Base-by-base conservation (phyloP, 2,113 vertebrate genomes). In the Myrmecobius fasciatus region DNA sequence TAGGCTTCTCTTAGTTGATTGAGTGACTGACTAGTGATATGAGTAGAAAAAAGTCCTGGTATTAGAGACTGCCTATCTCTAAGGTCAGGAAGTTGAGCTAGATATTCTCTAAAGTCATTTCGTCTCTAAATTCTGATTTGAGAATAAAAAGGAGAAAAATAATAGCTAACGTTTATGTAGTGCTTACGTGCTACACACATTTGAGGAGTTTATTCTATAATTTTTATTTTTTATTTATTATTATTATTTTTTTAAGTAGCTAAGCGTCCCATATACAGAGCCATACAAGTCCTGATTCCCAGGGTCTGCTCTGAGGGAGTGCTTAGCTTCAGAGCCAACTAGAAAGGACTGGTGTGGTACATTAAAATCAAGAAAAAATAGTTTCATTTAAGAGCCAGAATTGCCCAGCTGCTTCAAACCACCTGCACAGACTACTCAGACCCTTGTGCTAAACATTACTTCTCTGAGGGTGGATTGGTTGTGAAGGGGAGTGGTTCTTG, bases 341-440 rank as follows among this genome's bases (percentile, higher is more conserved):
- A 75, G 47, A 90, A 93, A 52, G 90, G 90, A 43, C 67, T 24
- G n/a, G n/a, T 43, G 4, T 43, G n/a, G 67, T 83, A 83, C 67
- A 83, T 43, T n/a, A 43, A 83, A 83, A 43, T 20, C 67, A 83
- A 83, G 67, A 83, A 43, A 83, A 20, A n/a, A 75, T 67, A 67
- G 60, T 67, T 75, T 75, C 31, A 75, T 75, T 75, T 75, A 75
- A 75, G 17, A 1, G 14, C 5, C 67, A 7, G 67, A n/a, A 36
- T 54, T 83, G 67, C 36, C 67, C 67, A 83, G 67, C 67, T 52
- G 90, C 91, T 25, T 43, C 75, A 96, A 94, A 95, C 91, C 91
- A 97, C 46, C 53, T 75, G 51, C 93, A 91, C 17, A 75, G n/a
- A 54, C 56, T 91, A 89, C 75, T 88, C 22, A 24, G 91, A 49